Evolutionary conservation across 2,888 invertebrate species (phyloP).

Genomic region (Synanthedon myopaeformis): DNA sequence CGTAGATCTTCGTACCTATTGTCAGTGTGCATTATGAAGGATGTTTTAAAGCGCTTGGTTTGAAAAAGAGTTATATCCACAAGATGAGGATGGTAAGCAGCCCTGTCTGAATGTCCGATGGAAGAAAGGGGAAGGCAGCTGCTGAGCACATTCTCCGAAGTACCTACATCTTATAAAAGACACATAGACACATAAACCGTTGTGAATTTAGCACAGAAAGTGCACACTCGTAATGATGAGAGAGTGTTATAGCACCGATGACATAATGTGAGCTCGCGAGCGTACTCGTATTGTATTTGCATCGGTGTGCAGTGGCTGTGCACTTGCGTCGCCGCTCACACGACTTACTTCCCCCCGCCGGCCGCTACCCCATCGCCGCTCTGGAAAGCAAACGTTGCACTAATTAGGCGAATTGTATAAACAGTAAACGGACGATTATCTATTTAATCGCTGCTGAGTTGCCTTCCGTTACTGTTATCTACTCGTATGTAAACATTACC

Average conservation of each 20-base stretch:
- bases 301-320: neutral
- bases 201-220: neutral
- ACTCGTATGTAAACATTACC: too few species aligned
- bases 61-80: too few species aligned
- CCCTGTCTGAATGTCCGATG: too few species aligned
- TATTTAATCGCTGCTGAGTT: constrained; percentile 29
- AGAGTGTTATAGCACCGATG: constrained; percentile 29
- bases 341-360: constrained; percentile 2
- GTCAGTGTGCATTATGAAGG: too few species aligned
- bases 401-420: constrained; percentile 55
- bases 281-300: constrained; percentile 12
- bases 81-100: too few species aligned
- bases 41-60: too few species aligned
- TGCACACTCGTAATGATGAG: neutral
- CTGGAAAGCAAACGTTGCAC: constrained; percentile 42
- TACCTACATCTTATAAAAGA: too few species aligned
- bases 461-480: neutral
- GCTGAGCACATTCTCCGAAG: too few species aligned
- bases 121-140: too few species aligned
- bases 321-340: constrained; percentile 13
- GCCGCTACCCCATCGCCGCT: constrained; percentile 24
- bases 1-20: constrained; percentile 2
- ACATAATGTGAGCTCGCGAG: constrained; percentile 21
- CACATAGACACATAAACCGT: neutral
- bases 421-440: constrained; percentile 40